Evolutionary conservation across 2,797 vertebrate species (phyloP), one percentile per base, ranked within the genome.

Genomic region (Thunnus albacares): DNA sequence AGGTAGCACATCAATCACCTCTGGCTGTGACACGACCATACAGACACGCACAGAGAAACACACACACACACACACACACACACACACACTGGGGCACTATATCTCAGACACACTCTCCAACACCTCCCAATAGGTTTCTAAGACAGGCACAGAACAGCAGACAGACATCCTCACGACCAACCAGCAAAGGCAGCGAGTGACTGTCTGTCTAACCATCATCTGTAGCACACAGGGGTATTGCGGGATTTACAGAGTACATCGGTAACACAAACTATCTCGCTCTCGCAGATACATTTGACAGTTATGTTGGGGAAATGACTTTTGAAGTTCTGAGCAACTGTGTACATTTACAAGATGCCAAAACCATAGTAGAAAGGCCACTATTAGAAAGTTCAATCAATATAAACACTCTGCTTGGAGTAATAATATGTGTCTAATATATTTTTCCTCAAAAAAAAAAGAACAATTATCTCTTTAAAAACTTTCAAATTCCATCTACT

Each of bases 1-100:
- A 76, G 82, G 83, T 71, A 84, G 85, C 88, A 71, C 86, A 93
- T 95, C 93, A 89, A 90, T 94, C 93, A 94, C 35, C 0, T 11
- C 70, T 69, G 76, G 84, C 83, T 74, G 67, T 71, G 85, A 84
- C 83, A 84, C 49, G 75, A 71, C 65, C 74, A 82, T 69, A 81
- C 66, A 51, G 18, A 82, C 76, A 69, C 22, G 73, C 38, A 47
- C n/a, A 66, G 30, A 59, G 65, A 61, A 38, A 79, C 55, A 79
- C 15, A 26, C 17, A 80, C 72, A 82, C 64, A 81, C 64, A 51
- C 12, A 82, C 76, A 69, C 22, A 68, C 28, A 28, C 53, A 52
- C 51, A 26, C 30, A 24, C 45, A 35, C 26, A 9, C 8, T 26
- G 69, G 47, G 43, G 68, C 35, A 59, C 67, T 71, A 56, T 55